Conservation (phyloP, 2,797 vertebrate species). For the Neosalanx taihuensis region DNA sequence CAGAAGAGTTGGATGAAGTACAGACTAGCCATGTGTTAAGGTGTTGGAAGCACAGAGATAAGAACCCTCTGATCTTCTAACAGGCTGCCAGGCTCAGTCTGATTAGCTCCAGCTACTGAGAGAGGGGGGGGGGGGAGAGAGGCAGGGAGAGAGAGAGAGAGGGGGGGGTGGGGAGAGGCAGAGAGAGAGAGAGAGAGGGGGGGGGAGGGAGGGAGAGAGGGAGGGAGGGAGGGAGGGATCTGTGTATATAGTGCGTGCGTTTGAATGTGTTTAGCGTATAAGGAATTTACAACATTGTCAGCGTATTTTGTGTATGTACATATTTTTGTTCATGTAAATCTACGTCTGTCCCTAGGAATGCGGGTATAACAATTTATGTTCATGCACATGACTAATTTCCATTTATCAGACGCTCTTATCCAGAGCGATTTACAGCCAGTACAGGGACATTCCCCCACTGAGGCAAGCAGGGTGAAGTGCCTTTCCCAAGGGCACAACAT, state of each 20-base stretch:
- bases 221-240: not conserved
- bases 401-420: not conserved
- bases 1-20: not conserved
- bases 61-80: not conserved
- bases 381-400: not conserved
- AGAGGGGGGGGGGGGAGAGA: slow-evolving; percentile 1
- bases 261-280: slow-evolving; percentile 7
- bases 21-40: not conserved
- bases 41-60: not conserved
- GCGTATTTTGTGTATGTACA: not conserved
- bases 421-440: too few relatives aligned
- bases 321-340: not conserved
- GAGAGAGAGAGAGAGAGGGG: too few relatives aligned
- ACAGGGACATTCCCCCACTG: too few relatives aligned
- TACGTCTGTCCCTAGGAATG: not conserved
- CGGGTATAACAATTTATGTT: not conserved
- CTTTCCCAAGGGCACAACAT: too few relatives aligned
- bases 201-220: too few relatives aligned
- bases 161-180: too few relatives aligned
- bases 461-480: too few relatives aligned
- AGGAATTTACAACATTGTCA: not conserved
- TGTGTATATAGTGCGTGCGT: not conserved
- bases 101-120: slow-evolving; percentile 32
- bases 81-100: not conserved
- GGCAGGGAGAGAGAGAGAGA: too few relatives aligned